These are phyloP conservation scores for Ornithorhynchus anatinus DNA, from an alignment of 2,113 vertebrate genomes.

Conservation along the genomic window DNA sequence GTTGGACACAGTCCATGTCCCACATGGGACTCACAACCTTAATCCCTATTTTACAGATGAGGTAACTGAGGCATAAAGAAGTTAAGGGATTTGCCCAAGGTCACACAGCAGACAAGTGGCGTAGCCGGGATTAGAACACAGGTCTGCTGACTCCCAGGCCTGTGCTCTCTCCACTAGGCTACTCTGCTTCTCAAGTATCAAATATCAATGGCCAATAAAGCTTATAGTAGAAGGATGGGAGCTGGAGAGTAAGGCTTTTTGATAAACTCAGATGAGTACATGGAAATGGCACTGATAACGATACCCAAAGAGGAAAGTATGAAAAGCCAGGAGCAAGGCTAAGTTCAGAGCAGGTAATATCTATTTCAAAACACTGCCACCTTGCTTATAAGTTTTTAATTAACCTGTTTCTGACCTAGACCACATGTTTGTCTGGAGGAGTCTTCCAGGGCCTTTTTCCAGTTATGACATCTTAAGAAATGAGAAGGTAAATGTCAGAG, in stretches of 20 bases:
- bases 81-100: no score
- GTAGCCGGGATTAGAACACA: no score
- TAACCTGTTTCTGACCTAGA: conserved; percentile 52
- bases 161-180: no score
- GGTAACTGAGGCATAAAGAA: no score
- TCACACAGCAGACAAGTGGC: no score
- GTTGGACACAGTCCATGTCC: no score
- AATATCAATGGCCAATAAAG: background rate
- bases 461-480: conserved; percentile 31
- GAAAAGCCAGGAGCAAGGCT: background rate
- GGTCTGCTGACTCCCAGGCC: no score
- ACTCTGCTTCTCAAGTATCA: no score
- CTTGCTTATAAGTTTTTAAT: conserved; percentile 49
- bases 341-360: conserved; percentile 39
- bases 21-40: no score
- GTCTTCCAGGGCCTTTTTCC: background rate
- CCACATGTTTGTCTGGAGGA: conserved; percentile 14
- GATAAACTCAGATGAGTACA: background rate
- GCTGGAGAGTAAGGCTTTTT: background rate
- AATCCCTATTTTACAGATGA: no score
- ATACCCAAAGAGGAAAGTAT: background rate
- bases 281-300: background rate
- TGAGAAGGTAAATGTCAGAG: background rate
- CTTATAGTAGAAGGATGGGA: background rate
- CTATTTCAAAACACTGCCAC: conserved; percentile 40